Conservation (phyloP, 2,888 invertebrate genomes). For the Drosophila subquinaria region DNA sequence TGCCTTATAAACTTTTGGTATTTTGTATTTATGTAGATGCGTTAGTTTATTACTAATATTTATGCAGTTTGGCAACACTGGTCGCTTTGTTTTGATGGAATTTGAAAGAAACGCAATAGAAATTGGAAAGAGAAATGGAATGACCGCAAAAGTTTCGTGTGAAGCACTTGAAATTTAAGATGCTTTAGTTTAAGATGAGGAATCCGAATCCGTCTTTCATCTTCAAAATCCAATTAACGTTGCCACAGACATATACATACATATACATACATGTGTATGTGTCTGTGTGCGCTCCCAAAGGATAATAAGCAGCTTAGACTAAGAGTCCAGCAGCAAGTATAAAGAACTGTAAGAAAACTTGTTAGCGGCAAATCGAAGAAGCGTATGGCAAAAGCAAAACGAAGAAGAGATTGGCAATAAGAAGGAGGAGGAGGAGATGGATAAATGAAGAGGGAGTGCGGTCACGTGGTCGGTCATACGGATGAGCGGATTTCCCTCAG, state of each 20-base stretch:
- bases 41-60: not conserved
- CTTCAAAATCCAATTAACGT: constrained; percentile 71
- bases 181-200: constrained; percentile 19
- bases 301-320: constrained; percentile 78
- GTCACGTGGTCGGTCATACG: constrained; percentile 35
- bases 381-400: constrained; percentile 35
- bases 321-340: constrained; percentile 48
- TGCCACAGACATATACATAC: constrained; percentile 22
- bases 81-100: not conserved
- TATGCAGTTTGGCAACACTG: not conserved
- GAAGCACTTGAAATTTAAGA: constrained; percentile 37
- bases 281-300: constrained; percentile 50
- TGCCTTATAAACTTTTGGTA: not conserved
- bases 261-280: constrained; percentile 2
- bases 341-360: constrained; percentile 68
- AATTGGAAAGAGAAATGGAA: not conserved
- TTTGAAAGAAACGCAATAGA: not conserved
- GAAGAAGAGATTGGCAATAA: constrained; percentile 17
- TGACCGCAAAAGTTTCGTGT: not conserved
- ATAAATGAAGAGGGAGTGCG: not conserved
- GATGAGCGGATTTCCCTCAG: constrained; percentile 71
- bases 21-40: no score
- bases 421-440: not conserved
- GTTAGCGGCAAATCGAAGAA: constrained; percentile 69
- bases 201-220: constrained; percentile 25